Conservation (phyloP, 2,888 invertebrate species). For the Hypomecis atomaria region DNA sequence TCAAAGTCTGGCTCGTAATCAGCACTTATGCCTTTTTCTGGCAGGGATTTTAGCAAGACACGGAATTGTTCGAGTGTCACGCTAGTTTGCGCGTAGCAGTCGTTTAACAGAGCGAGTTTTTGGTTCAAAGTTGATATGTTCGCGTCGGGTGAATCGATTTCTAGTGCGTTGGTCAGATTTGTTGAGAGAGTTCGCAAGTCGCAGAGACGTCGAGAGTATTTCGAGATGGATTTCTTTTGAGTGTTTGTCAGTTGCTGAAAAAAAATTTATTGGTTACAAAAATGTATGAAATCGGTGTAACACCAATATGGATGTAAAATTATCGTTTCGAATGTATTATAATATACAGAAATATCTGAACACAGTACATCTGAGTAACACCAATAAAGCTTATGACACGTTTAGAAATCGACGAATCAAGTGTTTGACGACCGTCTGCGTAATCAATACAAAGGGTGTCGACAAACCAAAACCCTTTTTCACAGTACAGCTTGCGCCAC, state of each 20-base stretch:
- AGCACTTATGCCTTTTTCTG: slow-evolving; percentile 57
- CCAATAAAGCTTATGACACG: too few species aligned
- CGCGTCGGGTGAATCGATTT: slow-evolving; percentile 56
- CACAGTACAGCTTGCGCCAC: too few species aligned
- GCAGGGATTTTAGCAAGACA: slow-evolving; percentile 85
- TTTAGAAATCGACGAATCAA: too few species aligned
- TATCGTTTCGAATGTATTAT: too few species aligned
- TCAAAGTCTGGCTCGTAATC: slow-evolving; percentile 71
- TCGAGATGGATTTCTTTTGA: slow-evolving; percentile 86
- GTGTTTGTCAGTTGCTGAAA: slow-evolving; percentile 86
- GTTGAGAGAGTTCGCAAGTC: slow-evolving; percentile 82
- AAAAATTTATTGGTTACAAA: slow-evolving; percentile 1
- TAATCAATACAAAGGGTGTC: too few species aligned
- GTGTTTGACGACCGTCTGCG: too few species aligned
- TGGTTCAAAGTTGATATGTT: slow-evolving; percentile 66
- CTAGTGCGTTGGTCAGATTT: slow-evolving; percentile 65
- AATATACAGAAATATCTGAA: too few species aligned
- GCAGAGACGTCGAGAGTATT: slow-evolving; percentile 83
- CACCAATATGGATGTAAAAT: too few species aligned
- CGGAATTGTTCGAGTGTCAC: slow-evolving; percentile 88
- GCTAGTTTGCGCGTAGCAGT: slow-evolving; percentile 78
- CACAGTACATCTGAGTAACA: too few species aligned
- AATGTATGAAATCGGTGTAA: too few species aligned
- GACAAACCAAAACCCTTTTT: too few species aligned
- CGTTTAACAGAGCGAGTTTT: slow-evolving; percentile 71